A percentile compares a stretch with the other conserved stretches of the same genome.
phyloP scores from a whole-genome alignment of 2,113 vertebrate species.

The Phasianus colchicus region DNA sequence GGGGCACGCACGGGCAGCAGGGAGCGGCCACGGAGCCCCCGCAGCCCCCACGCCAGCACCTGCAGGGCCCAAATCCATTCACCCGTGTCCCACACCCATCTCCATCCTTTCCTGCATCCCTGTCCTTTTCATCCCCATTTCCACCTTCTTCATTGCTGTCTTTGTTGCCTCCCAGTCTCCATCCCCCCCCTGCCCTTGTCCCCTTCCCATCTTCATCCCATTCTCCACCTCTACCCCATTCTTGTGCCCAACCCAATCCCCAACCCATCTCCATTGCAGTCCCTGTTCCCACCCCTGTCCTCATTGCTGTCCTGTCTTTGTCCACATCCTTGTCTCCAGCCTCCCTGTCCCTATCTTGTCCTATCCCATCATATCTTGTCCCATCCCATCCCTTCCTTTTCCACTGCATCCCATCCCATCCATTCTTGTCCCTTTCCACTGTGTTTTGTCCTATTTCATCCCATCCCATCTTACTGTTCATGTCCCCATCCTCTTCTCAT shows the following conservation, averaged over 20 bases:
- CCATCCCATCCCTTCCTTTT: no score
- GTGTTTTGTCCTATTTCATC: no score
- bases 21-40: slow-evolving; percentile 51
- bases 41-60: slow-evolving; percentile 80
- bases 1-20: slow-evolving; percentile 22
- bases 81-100: not conserved
- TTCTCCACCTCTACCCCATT: not conserved
- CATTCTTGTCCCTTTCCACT: no score
- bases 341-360: no score
- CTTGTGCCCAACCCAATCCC: not conserved
- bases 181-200: no score
- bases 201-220: not conserved
- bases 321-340: no score
- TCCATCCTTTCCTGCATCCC: not conserved
- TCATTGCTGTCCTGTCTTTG: not conserved
- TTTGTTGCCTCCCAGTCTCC: not conserved
- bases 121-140: not conserved
- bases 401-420: no score
- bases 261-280: no score
- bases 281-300: not conserved
- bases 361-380: no score
- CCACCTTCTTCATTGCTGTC: not conserved
- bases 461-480: no score
- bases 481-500: not conserved
- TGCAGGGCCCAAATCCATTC: not conserved